Evolutionary conservation across 2,888 invertebrate genomes (phyloP).

Genomic region (Chorisops tibialis): DNA sequence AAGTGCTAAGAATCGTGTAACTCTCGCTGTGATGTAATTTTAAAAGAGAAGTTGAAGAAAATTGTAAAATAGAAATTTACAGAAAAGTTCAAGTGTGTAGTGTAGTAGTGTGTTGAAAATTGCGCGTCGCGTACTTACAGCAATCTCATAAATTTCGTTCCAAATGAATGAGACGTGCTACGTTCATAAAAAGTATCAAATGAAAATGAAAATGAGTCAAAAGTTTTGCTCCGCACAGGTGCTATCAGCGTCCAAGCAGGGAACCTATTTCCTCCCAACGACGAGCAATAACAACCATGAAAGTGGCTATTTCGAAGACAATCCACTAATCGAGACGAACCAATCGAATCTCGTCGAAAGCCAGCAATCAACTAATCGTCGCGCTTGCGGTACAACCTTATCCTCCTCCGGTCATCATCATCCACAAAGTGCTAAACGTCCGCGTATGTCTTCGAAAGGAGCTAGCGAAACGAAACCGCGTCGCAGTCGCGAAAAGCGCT

Average conservation of each 20-base stretch:
- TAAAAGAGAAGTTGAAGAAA: too few species aligned
- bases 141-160: slow-evolving; percentile 5
- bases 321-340: slow-evolving; percentile 37
- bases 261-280: not conserved
- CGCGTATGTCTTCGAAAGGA: slow-evolving; percentile 18
- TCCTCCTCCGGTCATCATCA: not conserved
- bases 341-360: not conserved
- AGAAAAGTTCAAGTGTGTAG: too few species aligned
- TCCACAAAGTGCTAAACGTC: slow-evolving; percentile 18
- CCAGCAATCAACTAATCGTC: slow-evolving; percentile 6
- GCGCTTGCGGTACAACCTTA: not conserved
- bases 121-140: not conserved
- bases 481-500: slow-evolving; percentile 24
- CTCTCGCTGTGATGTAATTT: too few species aligned
- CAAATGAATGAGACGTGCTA: slow-evolving; percentile 27
- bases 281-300: slow-evolving; percentile 56
- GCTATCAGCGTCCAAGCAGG: not conserved
- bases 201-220: slow-evolving; percentile 31
- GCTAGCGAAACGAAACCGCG: slow-evolving; percentile 15
- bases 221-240: slow-evolving; percentile 25
- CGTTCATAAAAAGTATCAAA: slow-evolving; percentile 26
- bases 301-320: slow-evolving; percentile 80
- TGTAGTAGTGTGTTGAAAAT: not conserved
- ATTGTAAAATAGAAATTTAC: not conserved
- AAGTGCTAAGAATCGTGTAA: too few species aligned